These are phyloP conservation scores for Clistopyga incitator DNA, from an alignment of 2,888 invertebrate species.

Conservation along the genomic window DNA sequence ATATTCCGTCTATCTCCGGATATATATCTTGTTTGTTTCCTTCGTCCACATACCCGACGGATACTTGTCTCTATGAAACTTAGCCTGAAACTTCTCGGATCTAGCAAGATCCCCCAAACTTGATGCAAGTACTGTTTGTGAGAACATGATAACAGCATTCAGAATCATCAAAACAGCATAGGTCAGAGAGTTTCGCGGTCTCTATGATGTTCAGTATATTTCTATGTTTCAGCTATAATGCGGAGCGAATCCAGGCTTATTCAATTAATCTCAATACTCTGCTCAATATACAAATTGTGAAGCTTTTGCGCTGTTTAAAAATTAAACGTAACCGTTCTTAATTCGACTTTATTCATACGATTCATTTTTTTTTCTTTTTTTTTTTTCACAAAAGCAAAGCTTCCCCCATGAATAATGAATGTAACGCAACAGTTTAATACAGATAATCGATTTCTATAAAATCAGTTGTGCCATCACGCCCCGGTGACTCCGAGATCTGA, in stretches of 20 bases:
- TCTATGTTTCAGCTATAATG: background rate
- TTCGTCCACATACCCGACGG: background rate
- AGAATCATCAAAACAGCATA: background rate
- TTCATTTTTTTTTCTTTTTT: too few species aligned
- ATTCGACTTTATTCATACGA: too few species aligned
- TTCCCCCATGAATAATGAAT: background rate
- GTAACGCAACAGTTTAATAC: background rate
- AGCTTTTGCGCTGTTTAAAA: background rate
- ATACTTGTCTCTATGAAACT: too few species aligned
- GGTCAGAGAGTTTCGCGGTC: background rate
- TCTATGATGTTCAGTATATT: background rate
- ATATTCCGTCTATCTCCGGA: too few species aligned
- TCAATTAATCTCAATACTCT: too few species aligned
- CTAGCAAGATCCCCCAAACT: background rate
- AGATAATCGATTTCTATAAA: background rate
- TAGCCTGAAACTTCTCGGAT: background rate
- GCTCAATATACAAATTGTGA: too few species aligned
- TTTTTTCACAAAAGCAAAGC: too few species aligned
- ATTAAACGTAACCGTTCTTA: background rate
- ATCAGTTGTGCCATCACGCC: too few species aligned
- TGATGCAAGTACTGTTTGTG: background rate
- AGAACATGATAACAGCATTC: background rate
- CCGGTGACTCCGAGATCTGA: background rate
- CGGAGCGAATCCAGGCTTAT: too few species aligned
- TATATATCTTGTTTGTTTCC: background rate